Percentiles rank a stretch among this genome's conserved stretches.
Evolutionary conservation across 1,140 invertebrate species (phyloP).

Genomic region (Magallana ariakensis): DNA sequence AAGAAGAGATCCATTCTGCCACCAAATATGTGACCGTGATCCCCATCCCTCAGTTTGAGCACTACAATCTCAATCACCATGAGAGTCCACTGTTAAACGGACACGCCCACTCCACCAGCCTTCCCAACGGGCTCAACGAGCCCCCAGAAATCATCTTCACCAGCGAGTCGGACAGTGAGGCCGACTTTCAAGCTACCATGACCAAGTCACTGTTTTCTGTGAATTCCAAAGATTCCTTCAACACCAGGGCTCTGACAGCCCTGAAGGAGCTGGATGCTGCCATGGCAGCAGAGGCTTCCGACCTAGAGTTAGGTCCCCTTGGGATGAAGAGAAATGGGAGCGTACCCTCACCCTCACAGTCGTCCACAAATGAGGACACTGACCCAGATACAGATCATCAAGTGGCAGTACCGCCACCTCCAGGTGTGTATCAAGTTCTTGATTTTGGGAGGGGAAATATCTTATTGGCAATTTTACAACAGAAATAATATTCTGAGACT

Average conservation of each 20-base stretch:
- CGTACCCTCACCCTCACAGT: background rate
- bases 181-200: constrained; percentile 10
- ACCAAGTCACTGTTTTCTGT: constrained; percentile 42
- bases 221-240: constrained; percentile 68
- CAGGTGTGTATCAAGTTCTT: constrained; percentile 45
- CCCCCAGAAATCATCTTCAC: constrained; percentile 54
- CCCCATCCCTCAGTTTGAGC: constrained; percentile 55
- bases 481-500: no score
- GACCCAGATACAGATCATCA: constrained; percentile 12
- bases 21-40: constrained; percentile 67
- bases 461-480: no score
- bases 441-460: no score
- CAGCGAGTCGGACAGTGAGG: constrained; percentile 53
- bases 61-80: background rate
- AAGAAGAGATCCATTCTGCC: constrained; percentile 48
- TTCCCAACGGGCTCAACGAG: constrained; percentile 2
- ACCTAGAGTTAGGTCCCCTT: constrained; percentile 52
- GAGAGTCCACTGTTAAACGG: constrained; percentile 9
- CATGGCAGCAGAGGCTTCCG: constrained; percentile 70
- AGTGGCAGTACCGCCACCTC: constrained; percentile 49
- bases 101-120: background rate
- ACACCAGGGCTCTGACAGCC: constrained; percentile 68
- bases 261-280: constrained; percentile 76
- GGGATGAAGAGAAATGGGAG: background rate
- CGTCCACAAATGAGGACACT: constrained; percentile 5